A percentile compares a stretch with the other conserved stretches of the same genome.
Conservation (phyloP, 2,888 invertebrate genomes). For the Leptinotarsa peninsularis region DNA sequence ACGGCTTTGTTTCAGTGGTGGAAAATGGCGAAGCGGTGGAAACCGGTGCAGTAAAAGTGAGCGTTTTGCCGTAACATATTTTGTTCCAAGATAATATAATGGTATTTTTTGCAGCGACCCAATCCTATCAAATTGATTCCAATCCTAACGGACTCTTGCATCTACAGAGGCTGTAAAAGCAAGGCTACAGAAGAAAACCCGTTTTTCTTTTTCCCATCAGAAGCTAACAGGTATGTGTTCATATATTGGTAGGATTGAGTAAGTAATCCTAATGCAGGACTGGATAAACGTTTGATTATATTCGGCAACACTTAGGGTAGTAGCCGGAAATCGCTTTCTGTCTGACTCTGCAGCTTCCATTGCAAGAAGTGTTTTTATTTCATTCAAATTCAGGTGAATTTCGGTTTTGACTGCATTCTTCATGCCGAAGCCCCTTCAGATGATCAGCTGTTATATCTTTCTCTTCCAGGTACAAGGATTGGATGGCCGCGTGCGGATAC, state of each 20-base stretch:
- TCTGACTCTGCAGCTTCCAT: too few species aligned
- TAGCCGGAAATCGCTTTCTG: too few species aligned
- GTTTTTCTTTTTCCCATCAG: slow-evolving; percentile 27
- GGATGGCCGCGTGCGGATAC: slow-evolving; percentile 33
- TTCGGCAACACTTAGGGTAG: too few species aligned
- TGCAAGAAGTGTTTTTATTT: too few species aligned
- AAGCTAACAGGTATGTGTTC: slow-evolving; percentile 15
- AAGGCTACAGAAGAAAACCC: slow-evolving; percentile 22
- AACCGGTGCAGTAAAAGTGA: not conserved
- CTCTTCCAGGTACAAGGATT: slow-evolving; percentile 24
- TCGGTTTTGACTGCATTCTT: too few species aligned
- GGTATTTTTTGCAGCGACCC: slow-evolving; percentile 8
- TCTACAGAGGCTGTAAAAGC: slow-evolving; percentile 25
- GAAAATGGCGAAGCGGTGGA: not conserved
- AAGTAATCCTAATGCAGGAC: too few species aligned
- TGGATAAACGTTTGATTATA: too few species aligned
- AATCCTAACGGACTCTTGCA: slow-evolving; percentile 1
- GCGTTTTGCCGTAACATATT: not conserved
- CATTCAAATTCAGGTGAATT: too few species aligned
- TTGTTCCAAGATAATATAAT: not conserved
- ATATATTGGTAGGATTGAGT: not conserved
- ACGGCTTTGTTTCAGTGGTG: too few species aligned
- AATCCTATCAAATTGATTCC: not conserved
- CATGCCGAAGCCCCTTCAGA: too few species aligned
- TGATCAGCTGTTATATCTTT: not conserved